These are phyloP conservation scores for Seira ritae DNA, from an alignment of 2,888 invertebrate species.

Conservation along the genomic window DNA sequence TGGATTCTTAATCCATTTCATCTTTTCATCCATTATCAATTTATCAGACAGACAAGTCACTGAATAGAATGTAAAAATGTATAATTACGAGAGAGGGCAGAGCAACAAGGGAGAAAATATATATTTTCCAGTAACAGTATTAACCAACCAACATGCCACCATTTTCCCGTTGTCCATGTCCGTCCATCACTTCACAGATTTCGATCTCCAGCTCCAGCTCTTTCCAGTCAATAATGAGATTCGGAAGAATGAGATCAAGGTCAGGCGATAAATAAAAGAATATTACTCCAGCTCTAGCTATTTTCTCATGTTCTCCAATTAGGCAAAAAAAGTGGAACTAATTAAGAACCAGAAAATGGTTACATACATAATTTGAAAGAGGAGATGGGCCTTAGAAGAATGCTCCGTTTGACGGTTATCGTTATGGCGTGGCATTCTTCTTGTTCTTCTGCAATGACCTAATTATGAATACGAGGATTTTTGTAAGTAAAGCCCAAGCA, in stretches of 20 bases:
- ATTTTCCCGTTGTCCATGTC: too few species aligned
- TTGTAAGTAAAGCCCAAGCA: background rate
- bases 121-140: background rate
- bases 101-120: background rate
- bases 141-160: too few species aligned
- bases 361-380: too few species aligned
- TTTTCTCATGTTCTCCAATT: background rate
- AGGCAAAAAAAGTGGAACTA: slow-evolving; percentile 2
- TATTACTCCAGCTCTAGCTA: background rate
- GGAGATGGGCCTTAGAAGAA: too few species aligned
- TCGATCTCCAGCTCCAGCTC: too few species aligned
- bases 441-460: background rate
- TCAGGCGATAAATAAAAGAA: background rate
- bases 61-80: too few species aligned
- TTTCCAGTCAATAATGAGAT: too few species aligned
- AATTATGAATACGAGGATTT: slow-evolving; percentile 10
- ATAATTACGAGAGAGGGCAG: background rate
- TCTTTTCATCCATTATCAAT: background rate
- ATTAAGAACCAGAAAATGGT: background rate
- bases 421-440: background rate
- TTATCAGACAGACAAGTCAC: background rate
- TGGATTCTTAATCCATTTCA: background rate
- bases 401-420: background rate
- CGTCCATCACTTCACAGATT: too few species aligned
- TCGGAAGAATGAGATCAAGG: background rate